These are phyloP conservation scores for Bergia sp. DNA, from an alignment of 92 coral and sea anemone species.

Conservation along the genomic window DNA sequence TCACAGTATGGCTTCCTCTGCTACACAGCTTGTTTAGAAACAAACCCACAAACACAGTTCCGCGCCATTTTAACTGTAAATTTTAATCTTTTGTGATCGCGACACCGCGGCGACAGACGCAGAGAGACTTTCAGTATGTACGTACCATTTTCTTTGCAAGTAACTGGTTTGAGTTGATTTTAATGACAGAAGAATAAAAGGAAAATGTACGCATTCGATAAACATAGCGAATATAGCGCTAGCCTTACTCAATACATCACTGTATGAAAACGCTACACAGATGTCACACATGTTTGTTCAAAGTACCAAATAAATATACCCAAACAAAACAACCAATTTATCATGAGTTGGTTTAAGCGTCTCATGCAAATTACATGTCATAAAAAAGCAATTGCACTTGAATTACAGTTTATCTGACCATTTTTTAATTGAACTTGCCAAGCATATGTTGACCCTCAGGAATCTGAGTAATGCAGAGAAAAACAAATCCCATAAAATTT, in stretches of 20 bases:
- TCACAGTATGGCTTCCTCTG: slow-evolving; percentile 11
- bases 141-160: not conserved
- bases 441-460: not conserved
- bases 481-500: too few species aligned
- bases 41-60: not conserved
- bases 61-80: slow-evolving; percentile 16
- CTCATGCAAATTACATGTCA: not conserved
- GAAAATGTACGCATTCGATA: not conserved
- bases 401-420: not conserved
- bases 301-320: too few species aligned
- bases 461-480: not conserved
- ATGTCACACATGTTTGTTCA: not conserved
- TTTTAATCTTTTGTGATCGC: slow-evolving; percentile 10
- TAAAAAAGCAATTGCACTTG: not conserved
- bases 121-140: not conserved
- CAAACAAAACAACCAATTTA: slow-evolving; percentile 2
- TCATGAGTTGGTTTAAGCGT: not conserved
- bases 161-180: not conserved
- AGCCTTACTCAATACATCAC: not conserved
- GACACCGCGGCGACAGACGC: not conserved
- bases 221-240: not conserved
- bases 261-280: not conserved
- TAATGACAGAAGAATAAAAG: not conserved
- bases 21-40: not conserved
- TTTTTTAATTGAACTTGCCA: not conserved